A percentile compares a stretch with the other conserved stretches of the same genome.
These are phyloP conservation scores for Clivina fossor DNA, from an alignment of 2,888 invertebrate species.

Conservation along the genomic window DNA sequence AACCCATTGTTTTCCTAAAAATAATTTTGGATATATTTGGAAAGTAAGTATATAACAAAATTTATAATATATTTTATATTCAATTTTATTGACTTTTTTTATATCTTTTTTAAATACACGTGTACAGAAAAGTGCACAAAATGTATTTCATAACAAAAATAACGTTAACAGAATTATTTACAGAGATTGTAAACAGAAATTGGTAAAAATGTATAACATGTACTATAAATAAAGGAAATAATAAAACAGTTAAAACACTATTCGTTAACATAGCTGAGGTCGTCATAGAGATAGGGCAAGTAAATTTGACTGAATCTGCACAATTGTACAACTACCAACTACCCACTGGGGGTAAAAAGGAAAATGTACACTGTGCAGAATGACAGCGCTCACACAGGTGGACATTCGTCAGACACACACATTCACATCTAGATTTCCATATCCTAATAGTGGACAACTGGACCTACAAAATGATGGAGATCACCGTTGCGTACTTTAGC, in stretches of 20 bases:
- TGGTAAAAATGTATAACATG: slow-evolving; percentile 27
- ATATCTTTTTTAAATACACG: slow-evolving; percentile 18
- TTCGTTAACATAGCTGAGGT: slow-evolving; percentile 15
- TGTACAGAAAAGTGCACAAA: slow-evolving; percentile 22
- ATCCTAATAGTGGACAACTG: slow-evolving; percentile 20
- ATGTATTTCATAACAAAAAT: slow-evolving; percentile 17
- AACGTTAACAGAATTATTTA: slow-evolving; percentile 31
- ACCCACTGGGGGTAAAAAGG: not conserved
- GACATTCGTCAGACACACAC: slow-evolving; percentile 18
- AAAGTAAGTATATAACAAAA: too few relatives aligned
- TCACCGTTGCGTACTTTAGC: slow-evolving; percentile 26
- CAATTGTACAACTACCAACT: slow-evolving; percentile 8
- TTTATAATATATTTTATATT: slow-evolving; percentile 6
- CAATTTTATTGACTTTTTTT: slow-evolving; percentile 27
- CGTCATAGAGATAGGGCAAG: slow-evolving; percentile 27
- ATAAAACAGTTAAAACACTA: slow-evolving; percentile 24
- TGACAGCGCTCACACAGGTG: slow-evolving; percentile 28
- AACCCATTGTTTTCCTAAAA: too few relatives aligned
- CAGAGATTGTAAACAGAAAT: slow-evolving; percentile 26
- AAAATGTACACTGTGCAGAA: slow-evolving; percentile 4
- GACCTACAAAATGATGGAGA: slow-evolving; percentile 12
- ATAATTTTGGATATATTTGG: too few relatives aligned
- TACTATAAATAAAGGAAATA: slow-evolving; percentile 32
- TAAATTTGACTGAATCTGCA: slow-evolving; percentile 5
- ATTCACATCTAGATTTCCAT: not conserved